Conservation (phyloP, 2,797 vertebrate genomes). For the Argentina silus region DNA sequence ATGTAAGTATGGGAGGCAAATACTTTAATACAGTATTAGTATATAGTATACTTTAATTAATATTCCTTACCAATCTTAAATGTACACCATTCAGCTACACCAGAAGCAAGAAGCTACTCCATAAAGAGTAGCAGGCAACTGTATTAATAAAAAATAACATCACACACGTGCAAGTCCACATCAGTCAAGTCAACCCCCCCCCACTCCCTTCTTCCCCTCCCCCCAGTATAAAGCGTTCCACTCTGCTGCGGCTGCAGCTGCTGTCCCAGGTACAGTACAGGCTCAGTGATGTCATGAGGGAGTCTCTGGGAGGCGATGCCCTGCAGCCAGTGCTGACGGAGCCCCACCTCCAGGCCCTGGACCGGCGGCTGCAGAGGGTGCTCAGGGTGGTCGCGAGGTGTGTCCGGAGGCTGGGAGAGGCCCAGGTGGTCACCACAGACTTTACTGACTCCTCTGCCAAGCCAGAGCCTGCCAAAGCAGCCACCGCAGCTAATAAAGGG, state of each 20-base stretch:
- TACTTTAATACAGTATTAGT: not conserved
- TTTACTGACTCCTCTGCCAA: conserved; percentile 44
- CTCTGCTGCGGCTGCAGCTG: conserved; percentile 83
- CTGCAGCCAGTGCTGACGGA: conserved; percentile 86
- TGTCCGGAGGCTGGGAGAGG: conserved; percentile 77
- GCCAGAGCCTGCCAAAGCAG: not conserved
- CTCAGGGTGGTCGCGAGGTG: conserved; percentile 81
- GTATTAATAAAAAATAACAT: too few species aligned
- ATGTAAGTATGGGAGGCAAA: conserved; percentile 77
- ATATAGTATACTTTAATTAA: too few species aligned
- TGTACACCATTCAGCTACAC: too few species aligned
- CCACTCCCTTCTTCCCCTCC: not conserved
- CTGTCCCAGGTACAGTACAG: conserved; percentile 78
- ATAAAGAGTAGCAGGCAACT: too few species aligned
- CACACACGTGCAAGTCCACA: too few species aligned
- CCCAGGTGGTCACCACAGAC: conserved; percentile 80
- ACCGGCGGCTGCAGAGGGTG: conserved; percentile 85
- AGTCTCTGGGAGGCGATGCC: conserved; percentile 84
- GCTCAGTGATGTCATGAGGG: conserved; percentile 92
- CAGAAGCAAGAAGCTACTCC: too few species aligned
- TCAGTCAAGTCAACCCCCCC: not conserved
- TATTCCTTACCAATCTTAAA: not conserved
- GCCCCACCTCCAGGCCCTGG: conserved; percentile 88
- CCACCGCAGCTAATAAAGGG: conserved; percentile 21
- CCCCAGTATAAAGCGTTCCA: conserved; percentile 88